Evolutionary conservation across 2,797 vertebrate species (phyloP).

Genomic region (Sebastes minor): DNA sequence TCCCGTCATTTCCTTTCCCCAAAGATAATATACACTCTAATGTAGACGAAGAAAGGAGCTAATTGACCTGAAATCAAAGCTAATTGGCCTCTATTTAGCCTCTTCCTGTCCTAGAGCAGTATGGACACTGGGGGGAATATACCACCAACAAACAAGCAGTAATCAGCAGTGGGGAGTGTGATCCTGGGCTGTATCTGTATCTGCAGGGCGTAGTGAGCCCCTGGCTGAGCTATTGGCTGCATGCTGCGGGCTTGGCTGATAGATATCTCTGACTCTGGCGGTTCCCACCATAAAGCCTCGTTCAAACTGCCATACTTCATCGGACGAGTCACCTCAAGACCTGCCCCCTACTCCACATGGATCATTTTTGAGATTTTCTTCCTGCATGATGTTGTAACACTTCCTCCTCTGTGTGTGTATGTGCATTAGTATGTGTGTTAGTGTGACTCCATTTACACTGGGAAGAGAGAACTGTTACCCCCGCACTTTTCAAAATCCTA

Average conservation of each 20-base stretch:
- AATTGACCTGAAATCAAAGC: conserved; percentile 81
- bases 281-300: conserved; percentile 65
- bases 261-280: conserved; percentile 54
- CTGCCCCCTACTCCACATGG: conserved; percentile 11
- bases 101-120: conserved; percentile 76
- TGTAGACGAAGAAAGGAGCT: conserved; percentile 69
- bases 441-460: not conserved
- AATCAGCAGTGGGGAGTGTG: conserved; percentile 47
- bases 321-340: conserved; percentile 33
- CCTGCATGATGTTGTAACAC: conserved; percentile 20
- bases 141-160: conserved; percentile 51
- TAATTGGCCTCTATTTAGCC: conserved; percentile 77
- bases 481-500: not conserved
- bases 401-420: conserved; percentile 37
- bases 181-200: conserved; percentile 37
- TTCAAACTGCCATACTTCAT: conserved; percentile 40
- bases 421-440: conserved; percentile 4
- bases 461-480: not conserved
- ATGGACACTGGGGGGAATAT: conserved; percentile 42
- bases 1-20: conserved; percentile 51
- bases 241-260: conserved; percentile 57
- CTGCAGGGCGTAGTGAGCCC: conserved; percentile 52
- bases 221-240: conserved; percentile 40
- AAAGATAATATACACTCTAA: conserved; percentile 73
- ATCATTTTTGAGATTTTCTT: conserved; percentile 46